Conservation (phyloP, 2,113 vertebrate genomes). For the Greenwoodochromis staneri region DNA sequence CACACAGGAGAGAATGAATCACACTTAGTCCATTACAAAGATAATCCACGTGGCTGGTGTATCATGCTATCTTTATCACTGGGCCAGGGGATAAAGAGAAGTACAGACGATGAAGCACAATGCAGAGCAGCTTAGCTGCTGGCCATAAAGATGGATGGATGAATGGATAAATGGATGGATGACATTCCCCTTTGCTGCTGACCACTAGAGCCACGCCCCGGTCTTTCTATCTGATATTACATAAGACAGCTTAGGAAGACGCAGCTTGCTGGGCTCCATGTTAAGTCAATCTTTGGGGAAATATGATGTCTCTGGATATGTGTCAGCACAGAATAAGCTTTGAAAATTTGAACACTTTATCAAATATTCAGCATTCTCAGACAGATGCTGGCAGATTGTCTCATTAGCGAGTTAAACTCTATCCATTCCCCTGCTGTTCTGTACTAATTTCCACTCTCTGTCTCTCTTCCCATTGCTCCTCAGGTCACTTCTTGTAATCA, state of each 20-base stretch:
- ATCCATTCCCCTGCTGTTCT: not conserved
- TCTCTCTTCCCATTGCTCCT: not conserved
- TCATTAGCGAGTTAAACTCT: not conserved
- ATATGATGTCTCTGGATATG: slow-evolving; percentile 14
- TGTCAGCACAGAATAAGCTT: not conserved
- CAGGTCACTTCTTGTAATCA: slow-evolving; percentile 71
- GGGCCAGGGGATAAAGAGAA: slow-evolving; percentile 56
- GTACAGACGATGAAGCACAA: slow-evolving; percentile 58
- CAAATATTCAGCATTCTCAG: not conserved
- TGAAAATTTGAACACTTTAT: not conserved
- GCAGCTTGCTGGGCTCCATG: slow-evolving; percentile 15
- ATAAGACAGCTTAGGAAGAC: slow-evolving; percentile 57
- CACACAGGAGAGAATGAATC: slow-evolving; percentile 51
- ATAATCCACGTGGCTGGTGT: slow-evolving; percentile 57
- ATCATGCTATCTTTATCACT: slow-evolving; percentile 71
- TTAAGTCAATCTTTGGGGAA: slow-evolving; percentile 19
- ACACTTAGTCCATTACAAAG: slow-evolving; percentile 44
- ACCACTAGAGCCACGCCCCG: slow-evolving; percentile 9
- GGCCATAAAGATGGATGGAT: slow-evolving; percentile 34
- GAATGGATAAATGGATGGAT: slow-evolving; percentile 23
- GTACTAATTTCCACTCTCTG: not conserved
- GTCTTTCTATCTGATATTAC: slow-evolving; percentile 46
- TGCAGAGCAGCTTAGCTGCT: slow-evolving; percentile 60
- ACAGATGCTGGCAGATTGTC: not conserved
- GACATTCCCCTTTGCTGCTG: slow-evolving; percentile 35